Conservation (phyloP, 2,888 invertebrate genomes). For the Oscheius sp. region DNA sequence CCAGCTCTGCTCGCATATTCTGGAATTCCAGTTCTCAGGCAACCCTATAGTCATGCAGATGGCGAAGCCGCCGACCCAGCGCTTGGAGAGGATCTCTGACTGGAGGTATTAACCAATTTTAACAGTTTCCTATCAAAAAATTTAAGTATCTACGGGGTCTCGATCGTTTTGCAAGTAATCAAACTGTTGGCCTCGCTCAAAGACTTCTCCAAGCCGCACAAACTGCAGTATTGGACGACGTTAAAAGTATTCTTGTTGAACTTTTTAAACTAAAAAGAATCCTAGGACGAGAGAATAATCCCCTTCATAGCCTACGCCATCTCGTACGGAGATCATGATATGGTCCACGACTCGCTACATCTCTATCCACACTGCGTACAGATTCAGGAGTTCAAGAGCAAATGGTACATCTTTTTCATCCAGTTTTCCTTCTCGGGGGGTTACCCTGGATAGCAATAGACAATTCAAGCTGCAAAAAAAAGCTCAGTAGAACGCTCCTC, state of each 20-base stretch:
- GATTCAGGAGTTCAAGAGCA: conserved; percentile 73
- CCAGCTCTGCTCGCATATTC: conserved; percentile 62
- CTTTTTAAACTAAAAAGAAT: not conserved
- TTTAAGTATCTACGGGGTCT: conserved; percentile 57
- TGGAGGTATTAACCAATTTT: conserved; percentile 55
- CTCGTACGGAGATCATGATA: conserved; percentile 70
- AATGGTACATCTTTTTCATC: conserved; percentile 61
- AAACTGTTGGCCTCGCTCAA: conserved; percentile 65
- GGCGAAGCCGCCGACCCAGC: conserved; percentile 46
- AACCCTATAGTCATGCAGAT: conserved; percentile 63
- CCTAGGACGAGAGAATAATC: conserved; percentile 73
- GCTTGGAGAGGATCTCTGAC: conserved; percentile 50
- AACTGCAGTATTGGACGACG: conserved; percentile 71
- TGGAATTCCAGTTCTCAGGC: conserved; percentile 59
- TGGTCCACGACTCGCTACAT: conserved; percentile 73
- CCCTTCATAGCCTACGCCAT: conserved; percentile 75
- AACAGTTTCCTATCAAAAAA: conserved; percentile 4
- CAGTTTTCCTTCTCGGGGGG: conserved; percentile 39
- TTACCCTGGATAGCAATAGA: too few relatives aligned
- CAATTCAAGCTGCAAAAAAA: too few relatives aligned
- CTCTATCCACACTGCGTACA: conserved; percentile 73
- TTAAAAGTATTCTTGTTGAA: conserved; percentile 70
- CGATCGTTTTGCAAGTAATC: conserved; percentile 64
- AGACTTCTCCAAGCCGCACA: conserved; percentile 69
- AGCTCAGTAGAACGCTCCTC: too few relatives aligned